These are phyloP conservation scores for Drosophila paracracens DNA, from an alignment of 2,888 invertebrate genomes.

Conservation along the genomic window DNA sequence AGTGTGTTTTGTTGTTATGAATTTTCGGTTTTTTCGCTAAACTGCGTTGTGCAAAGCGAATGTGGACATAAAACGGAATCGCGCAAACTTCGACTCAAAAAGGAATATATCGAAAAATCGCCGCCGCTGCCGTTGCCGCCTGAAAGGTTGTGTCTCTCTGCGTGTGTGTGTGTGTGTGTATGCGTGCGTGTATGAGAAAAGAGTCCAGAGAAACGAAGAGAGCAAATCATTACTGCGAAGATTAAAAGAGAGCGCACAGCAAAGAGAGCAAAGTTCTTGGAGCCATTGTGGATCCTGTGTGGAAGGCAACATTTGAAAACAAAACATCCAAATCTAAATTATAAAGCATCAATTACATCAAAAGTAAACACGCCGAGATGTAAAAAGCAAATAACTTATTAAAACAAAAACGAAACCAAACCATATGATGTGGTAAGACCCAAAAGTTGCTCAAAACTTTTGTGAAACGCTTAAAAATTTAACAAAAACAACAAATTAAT, in stretches of 20 bases:
- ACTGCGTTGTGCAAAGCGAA: constrained; percentile 56
- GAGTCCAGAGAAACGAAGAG: constrained; percentile 15
- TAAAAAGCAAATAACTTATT: constrained; percentile 1
- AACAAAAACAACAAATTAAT: constrained; percentile 27
- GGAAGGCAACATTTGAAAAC: constrained; percentile 58
- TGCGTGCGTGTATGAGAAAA: constrained; percentile 10
- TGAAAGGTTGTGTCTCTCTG: constrained; percentile 34
- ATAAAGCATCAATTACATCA: constrained; percentile 9
- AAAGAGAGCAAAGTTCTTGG: constrained; percentile 45
- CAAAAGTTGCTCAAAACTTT: constrained; percentile 23
- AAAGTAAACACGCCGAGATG: constrained; percentile 17
- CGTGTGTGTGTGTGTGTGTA: constrained; percentile 17
- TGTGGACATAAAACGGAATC: constrained; percentile 61
- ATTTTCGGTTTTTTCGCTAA: constrained; percentile 54
- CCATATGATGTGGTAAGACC: constrained; percentile 54
- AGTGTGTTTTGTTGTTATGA: constrained; percentile 40
- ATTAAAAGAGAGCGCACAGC: constrained; percentile 20
- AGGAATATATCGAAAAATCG: constrained; percentile 51
- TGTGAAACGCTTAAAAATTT: constrained; percentile 15
- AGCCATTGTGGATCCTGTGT: constrained; percentile 54
- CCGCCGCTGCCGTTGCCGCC: constrained; percentile 76
- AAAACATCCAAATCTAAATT: constrained; percentile 48
- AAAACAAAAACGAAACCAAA: constrained; percentile 3
- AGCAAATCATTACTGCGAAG: constrained; percentile 33
- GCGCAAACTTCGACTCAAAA: constrained; percentile 46